A percentile compares a stretch with the other conserved stretches of the same genome.
These are phyloP conservation scores for Diphyllodes magnificus DNA, from an alignment of 2,113 vertebrate genomes.

Conservation along the genomic window DNA sequence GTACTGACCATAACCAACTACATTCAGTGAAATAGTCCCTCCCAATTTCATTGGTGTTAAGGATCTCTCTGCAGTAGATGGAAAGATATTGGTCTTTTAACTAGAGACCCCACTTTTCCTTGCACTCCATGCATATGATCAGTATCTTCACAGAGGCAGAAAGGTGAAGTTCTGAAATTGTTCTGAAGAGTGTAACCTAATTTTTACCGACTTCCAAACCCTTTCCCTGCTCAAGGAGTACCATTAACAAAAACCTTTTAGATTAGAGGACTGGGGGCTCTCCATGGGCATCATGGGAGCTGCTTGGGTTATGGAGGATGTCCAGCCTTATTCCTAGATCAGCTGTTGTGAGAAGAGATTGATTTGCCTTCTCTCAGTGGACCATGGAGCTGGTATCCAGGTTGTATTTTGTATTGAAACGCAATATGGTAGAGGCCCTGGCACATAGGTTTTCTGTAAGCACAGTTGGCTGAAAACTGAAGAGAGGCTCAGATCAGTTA, in stretches of 20 bases:
- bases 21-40: not conserved
- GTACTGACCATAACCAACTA: not conserved
- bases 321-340: not conserved
- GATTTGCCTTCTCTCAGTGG: not conserved
- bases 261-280: not conserved
- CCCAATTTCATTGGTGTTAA: not conserved
- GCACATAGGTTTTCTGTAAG: fast-evolving
- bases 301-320: not conserved
- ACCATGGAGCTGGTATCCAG: not conserved
- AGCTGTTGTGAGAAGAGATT: not conserved
- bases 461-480: not conserved
- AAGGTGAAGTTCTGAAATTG: not conserved
- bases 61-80: not conserved
- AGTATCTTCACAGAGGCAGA: not conserved
- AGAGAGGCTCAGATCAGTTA: not conserved
- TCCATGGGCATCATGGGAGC: too few relatives aligned
- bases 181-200: not conserved
- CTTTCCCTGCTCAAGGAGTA: not conserved
- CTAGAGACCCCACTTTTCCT: not conserved
- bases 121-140: not conserved
- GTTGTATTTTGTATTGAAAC: not conserved
- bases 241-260: not conserved
- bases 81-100: not conserved
- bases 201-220: not conserved
- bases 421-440: not conserved